Percentiles rank a stretch among this genome's conserved stretches.
Evolutionary conservation across 2,888 invertebrate species (phyloP).

Genomic region (Chorisops tibialis): DNA sequence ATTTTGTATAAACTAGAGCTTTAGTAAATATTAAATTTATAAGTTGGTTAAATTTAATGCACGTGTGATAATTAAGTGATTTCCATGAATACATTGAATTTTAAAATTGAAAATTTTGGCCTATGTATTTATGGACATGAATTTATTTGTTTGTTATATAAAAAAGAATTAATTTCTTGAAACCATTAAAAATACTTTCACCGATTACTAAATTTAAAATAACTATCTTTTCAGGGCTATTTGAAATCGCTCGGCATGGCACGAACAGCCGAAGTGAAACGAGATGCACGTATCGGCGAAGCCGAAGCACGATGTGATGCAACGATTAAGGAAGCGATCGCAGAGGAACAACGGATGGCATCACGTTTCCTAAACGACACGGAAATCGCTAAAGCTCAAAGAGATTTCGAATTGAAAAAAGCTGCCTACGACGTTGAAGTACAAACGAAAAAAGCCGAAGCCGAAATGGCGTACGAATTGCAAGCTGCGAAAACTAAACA

Average conservation of each 20-base stretch:
- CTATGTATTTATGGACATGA: too few species aligned
- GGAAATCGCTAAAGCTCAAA: constrained; percentile 93
- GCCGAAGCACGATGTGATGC: constrained; percentile 93
- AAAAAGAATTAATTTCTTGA: too few species aligned
- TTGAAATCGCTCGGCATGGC: constrained; percentile 93
- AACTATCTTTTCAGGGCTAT: constrained; percentile 56
- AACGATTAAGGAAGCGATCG: constrained; percentile 73
- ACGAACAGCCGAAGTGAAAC: constrained; percentile 89
- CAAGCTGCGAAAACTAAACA: constrained; percentile 96
- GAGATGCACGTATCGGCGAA: constrained; percentile 95
- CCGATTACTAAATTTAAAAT: too few species aligned
- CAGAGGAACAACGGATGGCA: constrained; percentile 95
- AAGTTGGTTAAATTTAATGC: too few species aligned
- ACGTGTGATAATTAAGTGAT: too few species aligned
- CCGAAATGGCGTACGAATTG: constrained; percentile 87
- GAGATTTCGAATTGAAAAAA: constrained; percentile 96
- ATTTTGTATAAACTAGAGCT: too few species aligned
- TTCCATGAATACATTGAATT: too few species aligned
- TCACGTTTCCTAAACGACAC: constrained; percentile 91
- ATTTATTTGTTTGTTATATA: too few species aligned
- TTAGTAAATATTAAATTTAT: too few species aligned
- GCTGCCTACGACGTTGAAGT: constrained; percentile 97
- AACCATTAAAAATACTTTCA: too few species aligned
- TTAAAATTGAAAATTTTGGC: too few species aligned
- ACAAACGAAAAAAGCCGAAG: constrained; percentile 83